These are phyloP conservation scores for Lithobates sylvaticus DNA, from an alignment of 2,797 vertebrate species.

Conservation along the genomic window DNA sequence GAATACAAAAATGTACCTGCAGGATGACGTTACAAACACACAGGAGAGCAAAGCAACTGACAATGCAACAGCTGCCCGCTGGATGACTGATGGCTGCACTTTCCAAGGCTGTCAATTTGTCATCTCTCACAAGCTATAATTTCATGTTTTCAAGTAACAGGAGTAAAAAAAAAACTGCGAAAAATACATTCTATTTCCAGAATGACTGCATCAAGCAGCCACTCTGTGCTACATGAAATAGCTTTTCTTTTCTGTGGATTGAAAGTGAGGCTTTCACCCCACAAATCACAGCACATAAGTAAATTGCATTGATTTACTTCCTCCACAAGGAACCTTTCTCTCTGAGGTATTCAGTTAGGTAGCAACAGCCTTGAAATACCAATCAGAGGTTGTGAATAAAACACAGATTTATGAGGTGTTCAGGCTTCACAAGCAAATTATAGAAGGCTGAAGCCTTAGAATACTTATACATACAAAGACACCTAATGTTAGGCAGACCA, in stretches of 20 bases:
- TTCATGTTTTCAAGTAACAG: constrained; percentile 48
- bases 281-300: constrained; percentile 53
- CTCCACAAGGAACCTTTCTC: constrained; percentile 54
- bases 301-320: constrained; percentile 57
- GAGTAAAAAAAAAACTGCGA: constrained; percentile 37
- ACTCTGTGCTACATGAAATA: constrained; percentile 48
- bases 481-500: neutral
- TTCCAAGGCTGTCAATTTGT: constrained; percentile 52
- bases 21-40: constrained; percentile 25
- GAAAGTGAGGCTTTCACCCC: constrained; percentile 51
- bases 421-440: constrained; percentile 41
- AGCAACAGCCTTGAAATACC: constrained; percentile 59
- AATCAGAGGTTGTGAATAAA: constrained; percentile 53
- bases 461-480: constrained; percentile 4
- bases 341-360: constrained; percentile 52
- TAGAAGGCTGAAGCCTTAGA: constrained; percentile 29
- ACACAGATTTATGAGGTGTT: constrained; percentile 53
- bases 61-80: constrained; percentile 3
- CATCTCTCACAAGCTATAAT: constrained; percentile 52
- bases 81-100: constrained; percentile 52
- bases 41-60: constrained; percentile 21
- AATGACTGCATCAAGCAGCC: constrained; percentile 55
- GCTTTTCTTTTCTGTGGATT: constrained; percentile 45
- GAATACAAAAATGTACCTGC: constrained; percentile 18
- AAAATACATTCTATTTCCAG: constrained; percentile 56